These are phyloP conservation scores for Zaprionus gabonicus DNA, from an alignment of 1,140 invertebrate species.

Conservation along the genomic window DNA sequence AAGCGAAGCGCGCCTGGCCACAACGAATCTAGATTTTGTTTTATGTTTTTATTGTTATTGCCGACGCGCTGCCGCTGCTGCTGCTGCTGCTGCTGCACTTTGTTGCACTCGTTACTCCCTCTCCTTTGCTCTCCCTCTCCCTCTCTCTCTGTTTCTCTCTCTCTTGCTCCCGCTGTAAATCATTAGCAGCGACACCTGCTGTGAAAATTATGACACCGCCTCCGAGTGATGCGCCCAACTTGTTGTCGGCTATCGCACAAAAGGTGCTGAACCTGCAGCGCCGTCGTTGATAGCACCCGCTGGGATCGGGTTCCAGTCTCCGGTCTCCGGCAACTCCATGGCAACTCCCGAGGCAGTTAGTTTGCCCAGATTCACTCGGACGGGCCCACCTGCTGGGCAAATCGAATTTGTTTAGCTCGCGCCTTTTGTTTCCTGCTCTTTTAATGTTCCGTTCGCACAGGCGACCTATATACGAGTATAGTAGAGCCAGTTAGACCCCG, in stretches of 20 bases:
- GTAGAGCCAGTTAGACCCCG: neutral
- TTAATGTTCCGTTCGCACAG: conserved; percentile 20
- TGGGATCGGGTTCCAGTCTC: conserved; percentile 34
- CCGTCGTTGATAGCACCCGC: conserved; percentile 71
- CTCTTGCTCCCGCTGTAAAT: conserved; percentile 59
- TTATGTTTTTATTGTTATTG: conserved; percentile 74
- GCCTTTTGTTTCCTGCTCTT: conserved; percentile 45
- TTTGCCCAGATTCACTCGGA: conserved; percentile 3
- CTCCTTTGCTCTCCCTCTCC: conserved; percentile 17
- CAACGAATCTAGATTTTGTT: conserved; percentile 69
- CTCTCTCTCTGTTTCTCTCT: neutral
- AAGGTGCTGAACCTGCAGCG: conserved; percentile 75
- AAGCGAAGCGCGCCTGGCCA: conserved; percentile 47
- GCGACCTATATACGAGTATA: neutral
- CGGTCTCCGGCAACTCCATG: neutral
- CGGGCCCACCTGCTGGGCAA: conserved; percentile 59
- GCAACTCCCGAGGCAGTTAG: neutral
- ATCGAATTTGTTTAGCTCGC: conserved; percentile 75
- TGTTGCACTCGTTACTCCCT: conserved; percentile 15
- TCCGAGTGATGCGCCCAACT: conserved; percentile 76
- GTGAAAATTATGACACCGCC: conserved; percentile 84
- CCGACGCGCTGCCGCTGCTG: conserved; percentile 41
- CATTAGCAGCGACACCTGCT: conserved; percentile 83
- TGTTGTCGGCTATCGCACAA: conserved; percentile 62
- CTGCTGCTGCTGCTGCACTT: conserved; percentile 30